phyloP scores from a whole-genome alignment of 2,888 invertebrate genomes.

The Plagiodera versicolora region DNA sequence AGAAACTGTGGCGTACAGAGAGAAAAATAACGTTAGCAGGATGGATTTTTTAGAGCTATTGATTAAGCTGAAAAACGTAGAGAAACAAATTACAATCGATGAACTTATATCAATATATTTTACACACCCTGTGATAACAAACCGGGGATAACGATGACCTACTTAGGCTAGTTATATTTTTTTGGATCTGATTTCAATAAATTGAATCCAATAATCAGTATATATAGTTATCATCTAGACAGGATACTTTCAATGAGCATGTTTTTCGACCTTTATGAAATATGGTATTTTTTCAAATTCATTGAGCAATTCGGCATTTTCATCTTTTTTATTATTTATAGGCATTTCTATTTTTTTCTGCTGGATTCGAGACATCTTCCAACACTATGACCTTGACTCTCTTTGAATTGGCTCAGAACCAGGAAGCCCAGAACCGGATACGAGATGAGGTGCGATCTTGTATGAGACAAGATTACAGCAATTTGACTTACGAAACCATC shows the following conservation, averaged over 20 bases:
- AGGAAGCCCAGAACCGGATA: conserved; percentile 53
- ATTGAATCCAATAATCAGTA: too few relatives aligned
- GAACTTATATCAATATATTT: too few relatives aligned
- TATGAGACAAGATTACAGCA: conserved; percentile 44
- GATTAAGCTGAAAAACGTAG: conserved; percentile 36
- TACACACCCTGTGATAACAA: too few relatives aligned
- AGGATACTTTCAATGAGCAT: too few relatives aligned
- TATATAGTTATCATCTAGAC: too few relatives aligned
- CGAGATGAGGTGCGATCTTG: conserved; percentile 50
- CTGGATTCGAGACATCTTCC: conserved; percentile 65
- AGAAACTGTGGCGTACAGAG: conserved; percentile 41
- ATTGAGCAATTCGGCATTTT: too few relatives aligned
- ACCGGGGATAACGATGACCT: too few relatives aligned
- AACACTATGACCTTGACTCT: conserved; percentile 61
- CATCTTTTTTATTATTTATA: conserved; percentile 45
- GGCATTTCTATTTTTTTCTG: conserved; percentile 61
- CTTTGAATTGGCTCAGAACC: conserved; percentile 57
- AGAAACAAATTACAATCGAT: conserved; percentile 34
- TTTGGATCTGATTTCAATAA: too few relatives aligned
- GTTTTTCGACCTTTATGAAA: too few relatives aligned
- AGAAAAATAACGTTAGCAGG: conserved; percentile 33
- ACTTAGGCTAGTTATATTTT: too few relatives aligned
- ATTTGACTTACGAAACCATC: conserved; percentile 53
- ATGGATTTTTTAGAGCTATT: conserved; percentile 40
- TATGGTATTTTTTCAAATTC: background rate